Percentiles rank a stretch among this genome's conserved stretches.
Evolutionary conservation across 2,888 invertebrate species (phyloP).

Genomic region (Drosophila mercatorum): DNA sequence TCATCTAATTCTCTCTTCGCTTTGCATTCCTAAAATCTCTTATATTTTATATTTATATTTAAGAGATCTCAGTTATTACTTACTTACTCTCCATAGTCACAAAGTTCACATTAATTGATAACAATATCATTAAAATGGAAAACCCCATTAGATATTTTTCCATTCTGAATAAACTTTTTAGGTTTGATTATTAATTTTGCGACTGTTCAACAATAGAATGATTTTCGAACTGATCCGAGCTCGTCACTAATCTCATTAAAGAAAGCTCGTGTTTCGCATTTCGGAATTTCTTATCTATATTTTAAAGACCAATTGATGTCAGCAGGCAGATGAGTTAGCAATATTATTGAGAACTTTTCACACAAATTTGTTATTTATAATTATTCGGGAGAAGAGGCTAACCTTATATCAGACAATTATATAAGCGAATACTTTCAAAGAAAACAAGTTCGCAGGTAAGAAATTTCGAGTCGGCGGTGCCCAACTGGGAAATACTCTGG

Average conservation of each 20-base stretch:
- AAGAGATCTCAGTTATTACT: neutral
- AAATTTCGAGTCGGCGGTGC: too few species aligned
- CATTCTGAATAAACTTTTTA: neutral
- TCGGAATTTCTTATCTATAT: too few species aligned
- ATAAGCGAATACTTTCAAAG: too few species aligned
- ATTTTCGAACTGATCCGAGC: neutral
- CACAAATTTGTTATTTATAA: too few species aligned
- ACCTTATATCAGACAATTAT: too few species aligned
- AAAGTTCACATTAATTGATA: neutral
- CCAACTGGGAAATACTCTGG: too few species aligned
- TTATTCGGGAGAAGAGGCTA: too few species aligned
- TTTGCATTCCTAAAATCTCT: neutral
- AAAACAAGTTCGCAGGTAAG: too few species aligned
- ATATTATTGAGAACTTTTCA: too few species aligned
- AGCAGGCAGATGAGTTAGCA: too few species aligned
- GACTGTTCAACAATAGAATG: neutral
- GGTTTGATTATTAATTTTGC: neutral
- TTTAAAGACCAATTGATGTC: too few species aligned
- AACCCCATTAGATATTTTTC: neutral
- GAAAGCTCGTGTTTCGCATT: neutral
- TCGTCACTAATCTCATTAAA: neutral
- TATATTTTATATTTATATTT: neutral
- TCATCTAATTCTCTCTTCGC: neutral
- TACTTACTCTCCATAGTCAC: neutral
- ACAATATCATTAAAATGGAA: neutral